phyloP scores from a whole-genome alignment of 2,797 vertebrate species.

The Chrysocyon brachyurus region DNA sequence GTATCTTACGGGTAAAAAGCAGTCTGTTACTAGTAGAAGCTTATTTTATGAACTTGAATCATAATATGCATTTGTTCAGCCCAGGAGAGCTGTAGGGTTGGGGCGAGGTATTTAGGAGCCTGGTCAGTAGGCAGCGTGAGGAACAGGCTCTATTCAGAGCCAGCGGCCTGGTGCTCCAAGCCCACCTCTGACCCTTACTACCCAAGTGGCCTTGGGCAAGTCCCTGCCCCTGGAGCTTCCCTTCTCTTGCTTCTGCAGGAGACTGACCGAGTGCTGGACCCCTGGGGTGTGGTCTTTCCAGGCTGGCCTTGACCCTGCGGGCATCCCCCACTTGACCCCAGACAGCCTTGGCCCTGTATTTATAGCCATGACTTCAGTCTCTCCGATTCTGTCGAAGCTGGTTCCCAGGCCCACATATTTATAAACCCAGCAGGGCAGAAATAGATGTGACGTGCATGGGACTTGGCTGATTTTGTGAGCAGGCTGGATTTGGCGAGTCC shows the following conservation, averaged over 20 bases:
- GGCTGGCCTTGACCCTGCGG: not conserved
- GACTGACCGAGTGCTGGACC: not conserved
- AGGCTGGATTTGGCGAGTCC: constrained; percentile 5
- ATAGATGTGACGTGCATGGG: constrained; percentile 74
- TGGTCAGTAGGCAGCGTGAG: too few species aligned
- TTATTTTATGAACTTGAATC: not conserved
- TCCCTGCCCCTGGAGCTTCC: not conserved
- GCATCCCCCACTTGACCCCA: not conserved
- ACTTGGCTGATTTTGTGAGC: constrained; percentile 67
- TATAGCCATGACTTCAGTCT: constrained; percentile 83
- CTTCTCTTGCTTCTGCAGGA: not conserved
- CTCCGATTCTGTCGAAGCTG: constrained; percentile 48
- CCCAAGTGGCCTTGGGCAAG: too few species aligned
- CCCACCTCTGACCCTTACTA: not conserved
- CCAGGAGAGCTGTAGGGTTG: not conserved
- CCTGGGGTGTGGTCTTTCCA: not conserved
- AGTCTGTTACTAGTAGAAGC: not conserved
- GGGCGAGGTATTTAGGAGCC: not conserved
- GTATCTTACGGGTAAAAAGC: not conserved
- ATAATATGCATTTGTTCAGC: not conserved
- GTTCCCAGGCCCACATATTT: constrained; percentile 73
- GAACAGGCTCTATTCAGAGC: not conserved
- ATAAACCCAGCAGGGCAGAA: constrained; percentile 78
- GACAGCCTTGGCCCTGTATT: constrained; percentile 60
- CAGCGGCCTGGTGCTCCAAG: not conserved